Base-by-base conservation (phyloP, 2,113 vertebrate genomes). In the Chloropsis hardwickii region DNA sequence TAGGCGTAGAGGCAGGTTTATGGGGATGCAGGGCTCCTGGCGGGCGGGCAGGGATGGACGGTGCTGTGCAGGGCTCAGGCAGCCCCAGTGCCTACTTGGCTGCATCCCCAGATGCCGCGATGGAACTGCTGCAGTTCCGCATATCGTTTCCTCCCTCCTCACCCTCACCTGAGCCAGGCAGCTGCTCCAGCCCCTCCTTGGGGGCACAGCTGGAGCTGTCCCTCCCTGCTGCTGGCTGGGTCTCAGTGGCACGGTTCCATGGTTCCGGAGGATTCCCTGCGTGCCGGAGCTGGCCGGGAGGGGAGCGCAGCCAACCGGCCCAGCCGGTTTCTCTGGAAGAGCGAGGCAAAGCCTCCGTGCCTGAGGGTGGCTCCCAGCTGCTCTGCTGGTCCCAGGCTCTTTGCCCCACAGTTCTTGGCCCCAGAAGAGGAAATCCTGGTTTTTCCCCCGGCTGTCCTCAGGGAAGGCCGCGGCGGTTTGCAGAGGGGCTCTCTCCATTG, bases 401-500 rank as follows among this genome's bases (percentile, higher is more conserved):
- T 94, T 94, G 44, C 70, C 58, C 66, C 40, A 31, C 54, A 91
- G 78, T 94, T 54, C 53, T 81, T 93, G 92, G 91, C 89, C 73
- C 27, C 54, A 91, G 45, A 94, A 95, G 93, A 95, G 84, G 93
- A 95, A 96, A 92, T 91, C 77, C 86, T 87, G 53, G 22, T 87
- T 96, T 89, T 79, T 31, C 42, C 58, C 40, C 35, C 2, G 4
- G 60, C 35, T 48, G 81, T 74, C 70, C 45, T 16, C 47, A 72
- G 39, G 33, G 62, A 77, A 90, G 67, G 42, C 58, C 0, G 0
- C 0, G 0, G 33, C 0, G 0, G 29, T 67, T 89, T 61, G 56
- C 0, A 0, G 58, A 61, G 72, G 37, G 73, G 33, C 31, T 74
- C 1, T 0, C 1, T 5, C 9, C 0, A 0, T 35, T 3, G 4